Base-by-base conservation (phyloP, 2,888 invertebrate species). In the Pimpla rufipes region DNA sequence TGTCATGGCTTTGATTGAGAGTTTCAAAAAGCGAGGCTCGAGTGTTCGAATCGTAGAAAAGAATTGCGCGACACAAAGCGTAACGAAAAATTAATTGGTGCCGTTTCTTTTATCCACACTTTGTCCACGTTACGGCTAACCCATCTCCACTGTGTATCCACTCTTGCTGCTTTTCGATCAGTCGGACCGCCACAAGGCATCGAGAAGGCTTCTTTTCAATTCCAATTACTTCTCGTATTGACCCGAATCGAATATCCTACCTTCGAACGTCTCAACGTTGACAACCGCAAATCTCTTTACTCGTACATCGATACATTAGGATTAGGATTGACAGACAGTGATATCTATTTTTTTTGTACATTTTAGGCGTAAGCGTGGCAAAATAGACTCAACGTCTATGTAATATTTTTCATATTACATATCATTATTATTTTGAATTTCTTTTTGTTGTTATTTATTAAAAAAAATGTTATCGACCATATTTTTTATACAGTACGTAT, bases 21-120 rank as follows among this genome's bases (percentile, higher is more conserved):
- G 66, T 66, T 45, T 42, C 42, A 23, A 45, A 45, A 2, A 64
- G 18, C 11, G 16, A 13, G 8, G 62, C 29, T 35, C 11, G 16
- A 50, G 21, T 40, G 23, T 64, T 81, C 35, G 42, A 71, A 42
- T 71, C 57, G 35, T 67, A 37, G 62, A 29, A 55, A 50, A 16
- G 29, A 68, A 71, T 64, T 37, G 42, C 62, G 37, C 71, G 45
- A 23, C 37, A 55, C 70, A 66, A 47, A 57, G 66, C 66, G 47
- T 71, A 57, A 70, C 23, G 47, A 81, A 73, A 74, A 74, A 82
- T 78, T 82, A 82, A 82, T 82, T 82, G 81, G 78, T 45, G 73
- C 73, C 47, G 42, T 13, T 64, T 76, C 77, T 82, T 82, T 82
- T 52, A 82, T 82, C 73, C 73, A 21, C 18, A 16, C 62, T 37